Base-by-base conservation (phyloP, 2,888 invertebrate species). In the Sipha maydis region DNA sequence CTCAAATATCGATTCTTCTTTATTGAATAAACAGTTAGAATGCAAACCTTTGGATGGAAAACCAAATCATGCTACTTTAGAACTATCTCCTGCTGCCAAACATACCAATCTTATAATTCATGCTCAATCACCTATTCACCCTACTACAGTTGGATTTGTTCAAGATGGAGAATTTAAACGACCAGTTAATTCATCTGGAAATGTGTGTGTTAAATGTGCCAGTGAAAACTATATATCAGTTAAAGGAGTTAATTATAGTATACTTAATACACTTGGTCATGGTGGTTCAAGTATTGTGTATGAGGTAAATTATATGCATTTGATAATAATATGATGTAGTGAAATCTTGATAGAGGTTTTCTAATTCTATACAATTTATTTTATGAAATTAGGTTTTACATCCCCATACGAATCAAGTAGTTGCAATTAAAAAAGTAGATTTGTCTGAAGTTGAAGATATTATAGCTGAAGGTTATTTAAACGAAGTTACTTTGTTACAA, bases 261-360 rank as follows among this genome's bases (percentile, higher is more conserved):
- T 96, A 83, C 93, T 96, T 25, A 95, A 95, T 90, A 93, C 94
- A 90, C 92, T 98, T 79, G 98, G 98, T 0, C 94, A 94, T 90
- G 98, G 98, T n/a, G 98, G 98, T 71, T 97, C 97, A 88, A 97
- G 97, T 91, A 95, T 96, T 92, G 98, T 98, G 7, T 95, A 91
- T 89, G 91, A 91, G 91, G 92, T 92, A 61, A 76, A 31, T 67
- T 41, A 56, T 25, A 69, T 83, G 7, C 79, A 76, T 31, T 71
- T 34, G 34, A 34, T 34, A 34, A 34, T 34, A n/a, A n/a, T 34
- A 34, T 34, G 4, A 34, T 34, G 4, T 34, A 34, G 4, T 34
- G 34, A 34, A 4, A 34, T 34, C 34, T 34, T 34, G 34, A 34
- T 34, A 34, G 34, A 4, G 34, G 2, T 34, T 34, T 34, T 34